Percentiles rank a stretch among this genome's conserved stretches.
Conservation (phyloP, 2,797 vertebrate species). For the Notamacropus eugenii region DNA sequence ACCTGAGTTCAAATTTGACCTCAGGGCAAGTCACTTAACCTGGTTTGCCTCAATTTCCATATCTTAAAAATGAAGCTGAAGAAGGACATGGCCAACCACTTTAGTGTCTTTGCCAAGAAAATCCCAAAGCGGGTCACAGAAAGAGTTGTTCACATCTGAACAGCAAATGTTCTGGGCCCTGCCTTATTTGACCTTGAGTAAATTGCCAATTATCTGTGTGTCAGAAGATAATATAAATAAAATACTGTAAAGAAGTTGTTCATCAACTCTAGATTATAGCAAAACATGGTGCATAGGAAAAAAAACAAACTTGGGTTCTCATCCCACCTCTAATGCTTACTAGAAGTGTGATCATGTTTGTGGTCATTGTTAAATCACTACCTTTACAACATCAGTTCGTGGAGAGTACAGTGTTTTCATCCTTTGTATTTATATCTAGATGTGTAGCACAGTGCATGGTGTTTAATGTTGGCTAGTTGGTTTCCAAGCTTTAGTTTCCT, state of each 20-base stretch:
- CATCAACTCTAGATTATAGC: not conserved
- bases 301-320: not conserved
- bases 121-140: not conserved
- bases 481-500: not conserved
- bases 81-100: not conserved
- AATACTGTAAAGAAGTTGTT: not conserved
- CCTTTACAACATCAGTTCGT: not conserved
- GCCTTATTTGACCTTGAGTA: not conserved
- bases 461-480: not conserved
- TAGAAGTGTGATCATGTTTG: not conserved
- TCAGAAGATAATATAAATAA: constrained; percentile 3
- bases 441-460: not conserved
- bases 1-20: not conserved
- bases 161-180: not conserved
- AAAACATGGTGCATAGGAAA: not conserved
- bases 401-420: not conserved
- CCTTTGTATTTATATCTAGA: not conserved
- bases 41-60: not conserved
- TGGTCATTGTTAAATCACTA: not conserved
- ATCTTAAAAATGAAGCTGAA: not conserved
- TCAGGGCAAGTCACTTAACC: not conserved
- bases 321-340: not conserved
- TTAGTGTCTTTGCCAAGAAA: not conserved
- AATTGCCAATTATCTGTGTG: not conserved
- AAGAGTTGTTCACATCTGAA: not conserved